These are phyloP conservation scores for Eonycteris spelaea DNA, from an alignment of 2,113 vertebrate species.

Conservation along the genomic window DNA sequence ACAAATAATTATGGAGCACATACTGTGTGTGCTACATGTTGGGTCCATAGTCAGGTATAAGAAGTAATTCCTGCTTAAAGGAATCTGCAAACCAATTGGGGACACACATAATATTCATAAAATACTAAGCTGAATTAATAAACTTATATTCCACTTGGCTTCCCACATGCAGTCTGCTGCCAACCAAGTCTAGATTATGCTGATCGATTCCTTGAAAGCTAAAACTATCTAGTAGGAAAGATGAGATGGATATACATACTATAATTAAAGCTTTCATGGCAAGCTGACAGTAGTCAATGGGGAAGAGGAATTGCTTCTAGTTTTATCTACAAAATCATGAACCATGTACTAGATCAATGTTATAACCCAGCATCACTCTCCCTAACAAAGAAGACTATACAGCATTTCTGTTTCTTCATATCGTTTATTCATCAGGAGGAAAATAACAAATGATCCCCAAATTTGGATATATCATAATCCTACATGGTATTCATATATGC, in stretches of 20 bases:
- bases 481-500: accelerated
- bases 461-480: not conserved
- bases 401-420: not conserved
- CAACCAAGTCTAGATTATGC: not conserved
- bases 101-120: not conserved
- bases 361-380: not conserved
- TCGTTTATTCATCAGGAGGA: not conserved
- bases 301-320: not conserved
- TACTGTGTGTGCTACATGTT: not conserved
- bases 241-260: not conserved
- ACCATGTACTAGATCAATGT: not conserved
- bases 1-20: no score
- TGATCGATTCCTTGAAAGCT: not conserved
- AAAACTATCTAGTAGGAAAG: not conserved
- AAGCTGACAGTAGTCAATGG: not conserved
- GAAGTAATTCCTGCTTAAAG: not conserved
- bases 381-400: not conserved
- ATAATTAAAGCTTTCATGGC: not conserved
- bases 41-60: not conserved
- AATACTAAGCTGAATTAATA: not conserved
- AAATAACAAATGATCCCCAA: not conserved
- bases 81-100: not conserved
- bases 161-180: not conserved
- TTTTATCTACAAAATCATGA: slow-evolving; percentile 21
- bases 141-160: not conserved